Base-by-base conservation (phyloP, 2,888 invertebrate genomes). In the Hoplodrina blanda region DNA sequence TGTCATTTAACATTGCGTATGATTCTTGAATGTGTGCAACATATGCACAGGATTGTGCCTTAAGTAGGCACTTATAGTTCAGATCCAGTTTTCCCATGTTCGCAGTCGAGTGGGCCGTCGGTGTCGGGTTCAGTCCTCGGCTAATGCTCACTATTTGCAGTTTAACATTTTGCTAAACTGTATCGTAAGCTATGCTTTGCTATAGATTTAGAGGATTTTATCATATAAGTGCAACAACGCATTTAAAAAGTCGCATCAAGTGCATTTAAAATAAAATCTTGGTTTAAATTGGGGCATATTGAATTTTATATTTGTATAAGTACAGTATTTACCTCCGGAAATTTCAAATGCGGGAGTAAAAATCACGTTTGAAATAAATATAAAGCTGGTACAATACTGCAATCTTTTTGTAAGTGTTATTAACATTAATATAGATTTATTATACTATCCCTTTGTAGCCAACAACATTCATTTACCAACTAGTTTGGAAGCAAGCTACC, bases 1-100 rank as follows among this genome's bases (percentile, higher is more conserved):
- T 37, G 37, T 44, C 44, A 62, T 62, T 60, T 25, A n/a, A 8
- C 20, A 57, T 37, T 41, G 54, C 44, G 6, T 20, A 61, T 44
- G 19, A 30, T 46, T 57, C 44, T 54, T 62, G 49, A 20, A 17
- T n/a, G 20, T 57, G 46, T 15, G 6, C 30, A 11, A 53, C 33
- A 30, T 44, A 33, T 56, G 13, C 41, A 8, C 41, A 60, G 4
- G n/a, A n/a, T 41, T 69, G 33, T 46, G 54, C 44, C 30, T 52
- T 37, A 54, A 63, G 37, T 62, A 64, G 20, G 53, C 25, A 53
- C 37, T 55, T 74, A 72, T 69, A 65, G 68, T 25, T 62, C 66
- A 81, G 76, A 87, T 89, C 83, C 75, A 80, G 88, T 86, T 85
- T 77, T 83, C 83, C 66, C 74, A 81, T 76, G 83, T 83, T 83